phyloP scores from a whole-genome alignment of 2,113 vertebrate species.

The Malurus elegans region DNA sequence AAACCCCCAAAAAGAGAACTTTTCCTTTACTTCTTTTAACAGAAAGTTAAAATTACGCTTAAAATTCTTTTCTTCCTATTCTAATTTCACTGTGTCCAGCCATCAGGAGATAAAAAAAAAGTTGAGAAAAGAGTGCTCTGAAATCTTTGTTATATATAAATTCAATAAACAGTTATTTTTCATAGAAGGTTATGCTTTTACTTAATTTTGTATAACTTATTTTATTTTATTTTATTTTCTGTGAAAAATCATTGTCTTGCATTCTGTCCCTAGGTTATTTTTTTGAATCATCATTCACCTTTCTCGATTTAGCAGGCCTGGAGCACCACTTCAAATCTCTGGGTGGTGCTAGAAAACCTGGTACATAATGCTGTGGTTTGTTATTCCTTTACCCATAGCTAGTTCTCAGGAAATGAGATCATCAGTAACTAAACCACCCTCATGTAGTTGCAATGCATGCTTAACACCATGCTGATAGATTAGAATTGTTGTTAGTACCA shows the following conservation, averaged over 20 bases:
- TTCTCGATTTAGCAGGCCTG: constrained; percentile 92
- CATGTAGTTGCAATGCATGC: constrained; percentile 68
- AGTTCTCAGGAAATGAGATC: constrained; percentile 50
- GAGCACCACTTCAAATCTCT: constrained; percentile 84
- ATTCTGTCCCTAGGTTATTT: constrained; percentile 88
- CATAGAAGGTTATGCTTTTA: constrained; percentile 26
- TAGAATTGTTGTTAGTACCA: constrained; percentile 63
- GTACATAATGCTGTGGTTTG: constrained; percentile 76
- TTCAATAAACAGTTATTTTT: constrained; percentile 57
- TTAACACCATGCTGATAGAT: constrained; percentile 54
- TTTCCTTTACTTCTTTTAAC: not conserved
- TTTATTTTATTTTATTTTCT: constrained; percentile 60
- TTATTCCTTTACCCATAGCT: constrained; percentile 63
- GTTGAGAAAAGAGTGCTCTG: not conserved
- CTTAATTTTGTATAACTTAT: constrained; percentile 58
- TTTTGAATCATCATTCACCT: constrained; percentile 91
- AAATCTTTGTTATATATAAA: constrained; percentile 44
- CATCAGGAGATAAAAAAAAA: not conserved
- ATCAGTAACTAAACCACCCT: constrained; percentile 55
- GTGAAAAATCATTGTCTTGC: constrained; percentile 75
- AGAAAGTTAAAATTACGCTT: not conserved
- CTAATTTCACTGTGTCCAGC: not conserved
- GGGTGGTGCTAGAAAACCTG: constrained; percentile 84
- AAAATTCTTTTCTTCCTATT: not conserved
- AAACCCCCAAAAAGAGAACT: not conserved